Evolutionary conservation across 2,113 vertebrate genomes (phyloP).

Genomic region (Piaya cayana): DNA sequence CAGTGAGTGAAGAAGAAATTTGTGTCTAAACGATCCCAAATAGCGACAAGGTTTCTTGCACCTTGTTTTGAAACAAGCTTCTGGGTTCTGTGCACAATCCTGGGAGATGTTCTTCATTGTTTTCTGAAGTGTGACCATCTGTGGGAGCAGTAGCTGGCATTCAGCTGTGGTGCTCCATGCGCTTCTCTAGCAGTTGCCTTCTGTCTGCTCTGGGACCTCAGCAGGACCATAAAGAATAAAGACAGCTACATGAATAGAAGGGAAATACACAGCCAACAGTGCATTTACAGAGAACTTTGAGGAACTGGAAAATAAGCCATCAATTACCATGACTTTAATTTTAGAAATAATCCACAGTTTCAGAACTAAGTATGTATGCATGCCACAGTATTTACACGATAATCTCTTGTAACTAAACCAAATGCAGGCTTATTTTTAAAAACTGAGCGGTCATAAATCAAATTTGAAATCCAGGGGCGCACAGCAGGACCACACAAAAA

Average conservation of each 20-base stretch:
- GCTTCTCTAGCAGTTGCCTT: background rate
- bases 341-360: conserved; percentile 39
- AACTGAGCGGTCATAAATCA: conserved; percentile 6
- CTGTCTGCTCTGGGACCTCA: conserved; percentile 4
- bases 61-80: background rate
- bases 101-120: background rate
- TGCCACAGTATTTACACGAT: background rate
- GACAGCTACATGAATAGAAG: background rate
- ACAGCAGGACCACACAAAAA: conserved; percentile 55
- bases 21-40: background rate
- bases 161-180: background rate
- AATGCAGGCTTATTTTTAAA: background rate
- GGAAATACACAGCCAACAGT: conserved; percentile 4
- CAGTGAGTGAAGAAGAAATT: background rate
- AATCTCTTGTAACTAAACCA: conserved; percentile 1
- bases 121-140: background rate
- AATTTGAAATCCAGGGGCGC: background rate
- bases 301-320: conserved; percentile 42
- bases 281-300: conserved; percentile 22
- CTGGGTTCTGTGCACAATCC: background rate
- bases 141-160: background rate
- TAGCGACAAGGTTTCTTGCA: background rate
- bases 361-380: background rate
- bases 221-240: conserved; percentile 19
- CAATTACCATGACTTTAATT: conserved; percentile 28